Evolutionary conservation across 2,797 vertebrate genomes (phyloP), one percentile per base, ranked within the genome.

Genomic region (Hylomyscus alleni): DNA sequence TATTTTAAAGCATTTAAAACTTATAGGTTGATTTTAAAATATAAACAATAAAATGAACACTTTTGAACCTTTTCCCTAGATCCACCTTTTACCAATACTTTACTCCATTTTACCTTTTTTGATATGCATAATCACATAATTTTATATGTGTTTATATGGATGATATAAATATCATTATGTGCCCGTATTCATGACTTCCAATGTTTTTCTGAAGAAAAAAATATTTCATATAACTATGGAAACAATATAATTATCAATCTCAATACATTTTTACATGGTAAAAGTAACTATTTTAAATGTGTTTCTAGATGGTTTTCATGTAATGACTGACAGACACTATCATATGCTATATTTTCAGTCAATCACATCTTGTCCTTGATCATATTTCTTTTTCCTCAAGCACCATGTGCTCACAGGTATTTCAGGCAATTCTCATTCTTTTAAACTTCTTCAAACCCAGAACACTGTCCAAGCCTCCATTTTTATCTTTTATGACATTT

Each of bases 1-100:
- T 93, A 91, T 65, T 37, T 90, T 93, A 6, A 94, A 50, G 75
- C 7, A 95, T 62, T 91, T 94, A 76, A 85, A 95, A 81, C 3
- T 56, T 75, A 69, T 14, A 37, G 14, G 47, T 77, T 91, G 52
- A 10, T 76, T 76, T 22, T 22, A 31, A 93, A 96, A 65, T 72
- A 60, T 80, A 84, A 88, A 65, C 1, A 72, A 24, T 52, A 12
- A 22, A 89, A 91, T 85, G 24, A 90, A 58, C 37, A 90, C 12
- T 80, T 80, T 6, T 54, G 69, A 62, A 75, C 7, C 44, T 40
- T 82, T 95, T 78, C 3, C 29, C 47, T 20, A 69, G 75, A 37
- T 89, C 34, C 1, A 37, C 9, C 26, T 95, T 54, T 92, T 95
- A 83, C 60, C 14, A 95, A 17, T 54, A 65, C 37, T 95, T 50